Base-by-base conservation (phyloP, 2,113 vertebrate genomes). In the Larimichthys polyactis region DNA sequence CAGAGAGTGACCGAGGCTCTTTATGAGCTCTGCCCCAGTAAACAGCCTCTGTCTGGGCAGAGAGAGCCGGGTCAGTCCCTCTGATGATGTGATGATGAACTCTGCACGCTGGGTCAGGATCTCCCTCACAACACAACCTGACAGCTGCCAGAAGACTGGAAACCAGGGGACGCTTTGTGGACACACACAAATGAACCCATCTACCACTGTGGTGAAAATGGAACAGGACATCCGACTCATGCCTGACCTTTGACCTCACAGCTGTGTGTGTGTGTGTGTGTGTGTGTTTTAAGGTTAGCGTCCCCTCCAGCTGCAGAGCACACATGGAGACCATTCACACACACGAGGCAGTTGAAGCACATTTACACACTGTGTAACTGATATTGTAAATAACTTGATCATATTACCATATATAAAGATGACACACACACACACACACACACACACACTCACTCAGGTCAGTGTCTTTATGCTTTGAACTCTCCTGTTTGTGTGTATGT, bases 311-410 rank as follows among this genome's bases (percentile, higher is more conserved):
- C 79, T 75, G 79, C 70, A 68, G 17, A 44, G 75, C 60, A 70
- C 79, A 86, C 74, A 86, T 74, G 79, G 65, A 82, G 27, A 64
- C 52, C 32, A 74, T 73, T 72, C 36, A 54, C 57, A 52, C 22
- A 71, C 67, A 72, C 51, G 19, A 52, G 59, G 51, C 62, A 73
- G 43, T 71, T n/a, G 32, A 6, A 36, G 32, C 32, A 36, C 32
- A 36, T 68, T 60, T 68, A 59, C 71, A 69, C 79, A 74, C 69
- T 12, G 43, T 74, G 71, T 75, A 75, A 75, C 71, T 64, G 65
- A 82, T n/a, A 81, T 48, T 75, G 71, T 81, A 81, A 81, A 81
- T 81, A 81, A 46, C 57, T 74, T 60, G 24, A 75, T 82, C 72
- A 48, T 51, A 70, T 82, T 82, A 71, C 55, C 19, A 22, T 79